A percentile compares a stretch with the other conserved stretches of the same genome.
These are phyloP conservation scores for Paralichthys olivaceus DNA, from an alignment of 2,113 vertebrate species.

Conservation along the genomic window DNA sequence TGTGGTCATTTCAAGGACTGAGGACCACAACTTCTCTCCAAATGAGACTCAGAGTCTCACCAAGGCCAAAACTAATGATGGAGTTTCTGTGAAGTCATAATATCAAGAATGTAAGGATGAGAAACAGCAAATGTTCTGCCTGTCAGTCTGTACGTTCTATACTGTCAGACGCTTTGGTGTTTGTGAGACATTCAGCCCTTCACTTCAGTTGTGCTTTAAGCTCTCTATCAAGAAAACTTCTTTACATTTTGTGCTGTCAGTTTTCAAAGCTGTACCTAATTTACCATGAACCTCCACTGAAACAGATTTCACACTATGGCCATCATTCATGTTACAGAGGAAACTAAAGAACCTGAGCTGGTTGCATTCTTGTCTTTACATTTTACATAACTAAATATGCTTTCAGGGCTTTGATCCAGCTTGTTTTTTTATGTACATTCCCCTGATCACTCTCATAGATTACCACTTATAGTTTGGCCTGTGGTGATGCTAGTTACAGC, in stretches of 20 bases:
- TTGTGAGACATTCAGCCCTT: slow-evolving; percentile 6
- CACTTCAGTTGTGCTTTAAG: slow-evolving; percentile 15
- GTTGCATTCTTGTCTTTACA: no score
- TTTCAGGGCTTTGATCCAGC: no score
- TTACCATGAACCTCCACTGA: not conserved
- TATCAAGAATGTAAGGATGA: slow-evolving; percentile 10
- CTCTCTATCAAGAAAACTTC: not conserved
- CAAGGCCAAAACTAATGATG: slow-evolving; percentile 17
- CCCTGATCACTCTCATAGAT: no score
- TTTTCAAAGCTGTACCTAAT: not conserved
- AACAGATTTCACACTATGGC: slow-evolving; percentile 1
- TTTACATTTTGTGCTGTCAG: not conserved
- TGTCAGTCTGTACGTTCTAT: slow-evolving; percentile 13
- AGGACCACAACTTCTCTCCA: not conserved
- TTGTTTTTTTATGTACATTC: no score
- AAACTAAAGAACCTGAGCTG: no score
- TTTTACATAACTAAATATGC: no score
- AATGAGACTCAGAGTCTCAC: not conserved
- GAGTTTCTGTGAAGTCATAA: slow-evolving; percentile 10
- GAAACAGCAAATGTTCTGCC: slow-evolving; percentile 13
- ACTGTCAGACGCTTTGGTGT: slow-evolving; percentile 20
- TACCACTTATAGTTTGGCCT: no score
- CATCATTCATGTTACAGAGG: not conserved
- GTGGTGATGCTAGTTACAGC: no score
- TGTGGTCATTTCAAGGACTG: not conserved